A percentile compares a stretch with the other conserved stretches of the same genome.
phyloP scores from a whole-genome alignment of 2,888 invertebrate genomes.

The Ctenicera cuprea region DNA sequence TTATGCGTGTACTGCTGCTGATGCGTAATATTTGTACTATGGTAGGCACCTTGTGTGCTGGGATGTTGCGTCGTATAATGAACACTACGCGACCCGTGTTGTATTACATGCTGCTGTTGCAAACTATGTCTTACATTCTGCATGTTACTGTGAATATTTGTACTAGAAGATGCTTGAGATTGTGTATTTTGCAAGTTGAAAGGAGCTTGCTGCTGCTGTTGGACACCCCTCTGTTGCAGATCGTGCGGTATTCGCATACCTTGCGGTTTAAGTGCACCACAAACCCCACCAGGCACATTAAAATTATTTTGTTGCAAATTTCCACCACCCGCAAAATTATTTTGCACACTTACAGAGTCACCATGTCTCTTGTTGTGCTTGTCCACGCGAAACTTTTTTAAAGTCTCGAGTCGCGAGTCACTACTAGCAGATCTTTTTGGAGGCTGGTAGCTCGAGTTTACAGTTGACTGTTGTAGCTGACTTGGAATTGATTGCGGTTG shows the following conservation, averaged over 20 bases:
- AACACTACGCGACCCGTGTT: slow-evolving; percentile 35
- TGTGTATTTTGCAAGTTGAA: slow-evolving; percentile 27
- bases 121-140: slow-evolving; percentile 31
- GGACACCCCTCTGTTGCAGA: slow-evolving; percentile 27
- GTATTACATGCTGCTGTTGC: slow-evolving; percentile 37
- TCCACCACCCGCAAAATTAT: slow-evolving; percentile 29
- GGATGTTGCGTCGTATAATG: slow-evolving; percentile 33
- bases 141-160: slow-evolving; percentile 31
- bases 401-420: slow-evolving; percentile 69
- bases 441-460: slow-evolving; percentile 44
- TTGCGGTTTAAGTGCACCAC: slow-evolving; percentile 17
- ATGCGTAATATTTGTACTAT: slow-evolving; percentile 50
- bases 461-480: background rate
- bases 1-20: slow-evolving; percentile 47
- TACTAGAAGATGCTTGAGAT: slow-evolving; percentile 31
- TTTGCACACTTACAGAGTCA: slow-evolving; percentile 38
- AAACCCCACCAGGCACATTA: slow-evolving; percentile 20
- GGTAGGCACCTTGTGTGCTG: slow-evolving; percentile 37
- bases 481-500: background rate
- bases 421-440: slow-evolving; percentile 67
- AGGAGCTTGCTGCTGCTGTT: slow-evolving; percentile 34
- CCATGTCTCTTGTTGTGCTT: slow-evolving; percentile 66
- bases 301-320: slow-evolving; percentile 39
- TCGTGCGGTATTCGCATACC: slow-evolving; percentile 2
- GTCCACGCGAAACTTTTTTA: slow-evolving; percentile 71